These are phyloP conservation scores for Pelusios castaneus DNA, from an alignment of 2,113 vertebrate species.

Conservation along the genomic window DNA sequence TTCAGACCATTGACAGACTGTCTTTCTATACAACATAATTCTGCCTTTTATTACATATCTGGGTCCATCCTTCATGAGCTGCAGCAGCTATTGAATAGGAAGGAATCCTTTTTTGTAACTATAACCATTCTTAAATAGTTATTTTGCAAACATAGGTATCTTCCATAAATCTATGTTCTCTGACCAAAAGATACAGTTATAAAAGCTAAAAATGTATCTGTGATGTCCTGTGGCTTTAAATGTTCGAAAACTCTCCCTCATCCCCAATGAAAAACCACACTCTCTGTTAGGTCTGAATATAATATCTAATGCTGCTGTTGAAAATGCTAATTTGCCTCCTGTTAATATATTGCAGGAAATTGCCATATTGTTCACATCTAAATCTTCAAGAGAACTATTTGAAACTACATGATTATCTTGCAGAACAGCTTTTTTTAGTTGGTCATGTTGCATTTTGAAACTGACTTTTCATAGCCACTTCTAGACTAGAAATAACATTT, in stretches of 20 bases:
- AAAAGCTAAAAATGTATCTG: background rate
- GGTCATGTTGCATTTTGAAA: slow-evolving; percentile 5
- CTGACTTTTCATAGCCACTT: background rate
- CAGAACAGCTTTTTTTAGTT: background rate
- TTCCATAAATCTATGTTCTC: too few relatives aligned
- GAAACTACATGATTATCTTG: background rate
- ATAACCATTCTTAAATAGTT: background rate
- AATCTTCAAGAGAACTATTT: background rate
- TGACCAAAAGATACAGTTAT: background rate
- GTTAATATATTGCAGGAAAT: background rate
- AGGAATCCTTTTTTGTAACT: background rate
- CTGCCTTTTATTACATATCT: too few relatives aligned
- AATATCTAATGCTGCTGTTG: background rate
- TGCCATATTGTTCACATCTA: background rate
- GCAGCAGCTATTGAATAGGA: background rate
- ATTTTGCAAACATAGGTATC: too few relatives aligned
- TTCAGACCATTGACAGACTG: too few relatives aligned
- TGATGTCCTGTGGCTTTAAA: too few relatives aligned
- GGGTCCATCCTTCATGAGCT: too few relatives aligned
- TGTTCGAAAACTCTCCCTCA: too few relatives aligned
- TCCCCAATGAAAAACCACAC: too few relatives aligned
- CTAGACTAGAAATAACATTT: background rate
- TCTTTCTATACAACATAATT: too few relatives aligned
- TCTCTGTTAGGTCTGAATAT: background rate
- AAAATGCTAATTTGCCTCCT: background rate